Evolutionary conservation across 2,797 vertebrate genomes (phyloP).

Genomic region (Semotilus atromaculatus): DNA sequence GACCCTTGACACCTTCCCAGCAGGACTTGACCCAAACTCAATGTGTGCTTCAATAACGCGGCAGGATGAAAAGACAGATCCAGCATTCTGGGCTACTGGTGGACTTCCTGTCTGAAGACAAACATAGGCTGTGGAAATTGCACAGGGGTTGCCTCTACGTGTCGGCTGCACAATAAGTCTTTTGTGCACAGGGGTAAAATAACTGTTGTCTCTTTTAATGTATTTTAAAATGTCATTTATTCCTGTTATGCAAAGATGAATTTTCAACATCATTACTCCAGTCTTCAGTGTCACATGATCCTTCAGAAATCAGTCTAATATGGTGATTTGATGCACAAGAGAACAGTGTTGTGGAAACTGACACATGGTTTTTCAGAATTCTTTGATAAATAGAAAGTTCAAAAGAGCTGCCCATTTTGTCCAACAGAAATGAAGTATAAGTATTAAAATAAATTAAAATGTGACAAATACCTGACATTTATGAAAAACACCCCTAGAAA

Average conservation of each 20-base stretch:
- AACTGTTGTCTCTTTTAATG: not conserved
- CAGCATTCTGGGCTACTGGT: constrained; percentile 47
- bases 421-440: not conserved
- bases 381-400: no score
- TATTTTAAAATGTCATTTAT: not conserved
- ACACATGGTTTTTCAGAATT: no score
- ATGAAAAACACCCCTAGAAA: not conserved
- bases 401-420: no score
- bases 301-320: not conserved
- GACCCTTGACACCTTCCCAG: constrained; percentile 74
- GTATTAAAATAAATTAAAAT: not conserved
- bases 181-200: not conserved
- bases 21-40: constrained; percentile 69
- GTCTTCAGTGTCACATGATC: not conserved
- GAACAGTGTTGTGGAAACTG: no score
- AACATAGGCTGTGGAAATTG: constrained; percentile 47
- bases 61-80: constrained; percentile 75
- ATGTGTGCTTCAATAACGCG: constrained; percentile 72
- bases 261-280: not conserved
- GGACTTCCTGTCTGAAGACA: constrained; percentile 69
- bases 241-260: not conserved
- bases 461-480: not conserved
- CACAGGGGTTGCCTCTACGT: not conserved
- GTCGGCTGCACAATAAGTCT: not conserved
- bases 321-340: not conserved